phyloP scores from a whole-genome alignment of 2,888 invertebrate species.

The Liopterus haemorrhoidalis region DNA sequence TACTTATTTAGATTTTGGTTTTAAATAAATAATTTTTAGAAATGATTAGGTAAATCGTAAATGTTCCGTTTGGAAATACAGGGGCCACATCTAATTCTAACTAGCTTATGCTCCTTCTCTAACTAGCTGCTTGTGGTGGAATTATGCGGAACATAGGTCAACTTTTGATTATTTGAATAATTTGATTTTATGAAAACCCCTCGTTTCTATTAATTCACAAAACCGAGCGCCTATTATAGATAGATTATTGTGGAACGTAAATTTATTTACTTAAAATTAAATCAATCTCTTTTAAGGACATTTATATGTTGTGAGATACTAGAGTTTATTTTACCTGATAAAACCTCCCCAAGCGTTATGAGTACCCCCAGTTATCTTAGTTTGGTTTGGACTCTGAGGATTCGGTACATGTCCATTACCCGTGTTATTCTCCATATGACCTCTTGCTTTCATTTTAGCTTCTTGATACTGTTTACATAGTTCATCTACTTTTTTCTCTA shows the following conservation, averaged over 20 bases:
- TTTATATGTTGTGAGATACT: slow-evolving; percentile 37
- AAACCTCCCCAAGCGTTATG: slow-evolving; percentile 65
- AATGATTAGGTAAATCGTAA: no score
- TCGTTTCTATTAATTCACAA: slow-evolving; percentile 14
- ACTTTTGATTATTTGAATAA: no score
- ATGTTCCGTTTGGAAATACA: no score
- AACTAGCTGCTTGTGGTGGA: no score
- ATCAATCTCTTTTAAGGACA: slow-evolving; percentile 27
- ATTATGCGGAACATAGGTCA: no score
- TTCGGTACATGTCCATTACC: slow-evolving; percentile 42
- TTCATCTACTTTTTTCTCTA: slow-evolving; percentile 70
- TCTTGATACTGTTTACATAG: slow-evolving; percentile 66
- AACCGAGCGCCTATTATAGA: background rate
- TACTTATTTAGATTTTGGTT: no score
- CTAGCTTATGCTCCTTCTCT: no score
- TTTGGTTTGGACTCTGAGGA: slow-evolving; percentile 49
- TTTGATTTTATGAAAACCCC: no score
- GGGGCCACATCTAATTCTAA: no score
- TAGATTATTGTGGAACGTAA: background rate
- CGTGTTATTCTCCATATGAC: slow-evolving; percentile 50
- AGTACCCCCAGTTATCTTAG: slow-evolving; percentile 50
- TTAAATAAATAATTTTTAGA: no score
- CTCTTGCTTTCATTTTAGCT: slow-evolving; percentile 52
- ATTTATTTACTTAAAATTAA: slow-evolving; percentile 29
- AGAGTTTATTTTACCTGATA: slow-evolving; percentile 57